A percentile compares a stretch with the other conserved stretches of the same genome.
Evolutionary conservation across 2,888 invertebrate genomes (phyloP).

Genomic region (Cartodere bifasciata): DNA sequence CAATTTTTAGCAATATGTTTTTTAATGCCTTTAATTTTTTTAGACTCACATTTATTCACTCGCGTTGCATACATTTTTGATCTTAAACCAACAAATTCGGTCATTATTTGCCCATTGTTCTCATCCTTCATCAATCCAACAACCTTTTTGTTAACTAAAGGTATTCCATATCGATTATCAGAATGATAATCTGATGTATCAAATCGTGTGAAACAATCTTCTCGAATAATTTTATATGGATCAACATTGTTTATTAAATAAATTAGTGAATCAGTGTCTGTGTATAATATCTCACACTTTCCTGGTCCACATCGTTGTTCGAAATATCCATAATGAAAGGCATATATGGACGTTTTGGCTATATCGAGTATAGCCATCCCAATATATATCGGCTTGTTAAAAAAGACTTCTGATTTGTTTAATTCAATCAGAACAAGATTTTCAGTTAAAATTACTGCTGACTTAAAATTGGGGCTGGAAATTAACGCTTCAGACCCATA

Average conservation of each 20-base stretch:
- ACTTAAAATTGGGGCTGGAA: conserved; percentile 1
- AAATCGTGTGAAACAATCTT: conserved; percentile 2
- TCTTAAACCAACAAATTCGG: conserved; percentile 20
- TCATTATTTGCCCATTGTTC: conserved; percentile 18
- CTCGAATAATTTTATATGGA: conserved; percentile 3
- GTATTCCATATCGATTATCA: conserved; percentile 9
- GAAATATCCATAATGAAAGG: conserved; percentile 3
- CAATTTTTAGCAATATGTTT: conserved; percentile 1
- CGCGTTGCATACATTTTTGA: conserved; percentile 17
- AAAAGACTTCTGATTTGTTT: conserved; percentile 2
- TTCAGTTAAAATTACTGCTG: not conserved
- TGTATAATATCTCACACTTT: too few relatives aligned
- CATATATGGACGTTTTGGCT: conserved; percentile 3
- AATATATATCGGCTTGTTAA: conserved; percentile 8
- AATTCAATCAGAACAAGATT: conserved; percentile 3
- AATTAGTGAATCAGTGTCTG: conserved; percentile 3
- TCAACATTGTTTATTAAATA: conserved; percentile 3
- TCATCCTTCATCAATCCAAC: conserved; percentile 23
- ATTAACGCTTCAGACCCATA: not conserved
- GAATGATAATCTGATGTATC: conserved; percentile 6
- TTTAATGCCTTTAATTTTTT: conserved; percentile 7
- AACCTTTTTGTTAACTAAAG: conserved; percentile 19
- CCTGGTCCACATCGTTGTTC: not conserved
- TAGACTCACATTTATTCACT: conserved; percentile 18
- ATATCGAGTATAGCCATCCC: conserved; percentile 6